Conservation (phyloP, 1,140 invertebrate species). For the Cyclargus thomasi region DNA sequence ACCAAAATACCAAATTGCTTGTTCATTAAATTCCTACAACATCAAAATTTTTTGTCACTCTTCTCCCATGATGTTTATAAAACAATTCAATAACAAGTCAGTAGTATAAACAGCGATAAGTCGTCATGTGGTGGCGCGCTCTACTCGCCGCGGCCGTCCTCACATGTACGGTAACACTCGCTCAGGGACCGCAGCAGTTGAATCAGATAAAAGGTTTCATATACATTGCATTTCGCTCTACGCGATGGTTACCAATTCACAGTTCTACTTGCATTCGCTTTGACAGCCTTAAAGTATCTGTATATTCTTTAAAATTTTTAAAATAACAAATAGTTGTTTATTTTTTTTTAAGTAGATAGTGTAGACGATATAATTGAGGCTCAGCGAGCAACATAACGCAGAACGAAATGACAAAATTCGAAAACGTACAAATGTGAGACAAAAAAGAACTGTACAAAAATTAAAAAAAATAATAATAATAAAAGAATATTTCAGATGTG, state of each 20-base stretch:
- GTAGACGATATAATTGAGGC: too few relatives aligned
- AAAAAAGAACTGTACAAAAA: not conserved
- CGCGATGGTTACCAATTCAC: not conserved
- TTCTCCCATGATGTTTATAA: not conserved
- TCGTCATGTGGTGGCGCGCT: conserved; percentile 46
- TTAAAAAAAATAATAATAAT: not conserved
- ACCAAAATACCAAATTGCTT: too few relatives aligned
- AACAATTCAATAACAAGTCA: not conserved
- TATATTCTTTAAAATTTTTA: too few relatives aligned
- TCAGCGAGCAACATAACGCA: not conserved
- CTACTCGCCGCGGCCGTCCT: conserved; percentile 42
- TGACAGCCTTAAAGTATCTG: too few relatives aligned
- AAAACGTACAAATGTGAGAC: not conserved
- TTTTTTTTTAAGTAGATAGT: too few relatives aligned
- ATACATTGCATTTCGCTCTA: conserved; percentile 23
- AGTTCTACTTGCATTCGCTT: too few relatives aligned
- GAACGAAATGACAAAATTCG: not conserved
- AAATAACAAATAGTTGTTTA: too few relatives aligned
- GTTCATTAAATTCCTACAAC: too few relatives aligned
- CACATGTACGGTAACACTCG: conserved; percentile 61
- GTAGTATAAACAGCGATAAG: conserved; percentile 28
- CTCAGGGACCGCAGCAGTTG: conserved; percentile 43
- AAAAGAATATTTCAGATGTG: conserved; percentile 44
- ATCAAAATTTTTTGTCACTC: not conserved
- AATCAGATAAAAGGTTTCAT: conserved; percentile 60